Percentiles rank a stretch among this genome's conserved stretches.
Conservation (phyloP, 2,797 vertebrate species). For the Telmatherina bonti region DNA sequence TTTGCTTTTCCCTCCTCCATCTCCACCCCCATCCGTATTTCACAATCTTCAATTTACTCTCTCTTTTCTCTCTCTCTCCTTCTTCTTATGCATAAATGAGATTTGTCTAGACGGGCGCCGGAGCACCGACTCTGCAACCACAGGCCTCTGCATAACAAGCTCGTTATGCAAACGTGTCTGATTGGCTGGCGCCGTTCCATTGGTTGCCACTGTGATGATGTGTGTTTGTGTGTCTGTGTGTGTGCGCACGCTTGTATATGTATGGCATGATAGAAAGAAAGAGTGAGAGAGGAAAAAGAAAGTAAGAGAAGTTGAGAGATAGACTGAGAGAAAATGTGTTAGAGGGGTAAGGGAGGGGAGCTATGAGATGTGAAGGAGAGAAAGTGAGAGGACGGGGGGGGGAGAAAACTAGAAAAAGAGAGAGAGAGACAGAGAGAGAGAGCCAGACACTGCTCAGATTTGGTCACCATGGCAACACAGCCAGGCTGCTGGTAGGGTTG, state of each 20-base stretch:
- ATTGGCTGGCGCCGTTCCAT: constrained; percentile 85
- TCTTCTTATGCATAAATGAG: constrained; percentile 83
- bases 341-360: constrained; percentile 21
- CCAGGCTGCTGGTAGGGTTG: constrained; percentile 83
- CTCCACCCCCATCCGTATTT: constrained; percentile 69
- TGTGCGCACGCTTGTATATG: constrained; percentile 25
- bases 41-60: constrained; percentile 65
- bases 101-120: constrained; percentile 86
- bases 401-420: background rate
- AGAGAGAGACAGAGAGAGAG: constrained; percentile 43
- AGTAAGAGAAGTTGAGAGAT: constrained; percentile 53
- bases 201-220: constrained; percentile 79
- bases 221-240: constrained; percentile 39
- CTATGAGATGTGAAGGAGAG: constrained; percentile 53
- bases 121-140: constrained; percentile 82
- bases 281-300: constrained; percentile 53
- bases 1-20: constrained; percentile 59
- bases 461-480: constrained; percentile 87
- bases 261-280: constrained; percentile 50
- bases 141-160: constrained; percentile 86
- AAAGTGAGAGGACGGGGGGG: constrained; percentile 59
- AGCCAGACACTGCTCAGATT: constrained; percentile 84
- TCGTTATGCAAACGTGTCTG: constrained; percentile 87
- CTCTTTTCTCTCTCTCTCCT: constrained; percentile 42
- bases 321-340: constrained; percentile 40